phyloP scores from a whole-genome alignment of 2,113 vertebrate genomes.

The Daubentonia madagascariensis region DNA sequence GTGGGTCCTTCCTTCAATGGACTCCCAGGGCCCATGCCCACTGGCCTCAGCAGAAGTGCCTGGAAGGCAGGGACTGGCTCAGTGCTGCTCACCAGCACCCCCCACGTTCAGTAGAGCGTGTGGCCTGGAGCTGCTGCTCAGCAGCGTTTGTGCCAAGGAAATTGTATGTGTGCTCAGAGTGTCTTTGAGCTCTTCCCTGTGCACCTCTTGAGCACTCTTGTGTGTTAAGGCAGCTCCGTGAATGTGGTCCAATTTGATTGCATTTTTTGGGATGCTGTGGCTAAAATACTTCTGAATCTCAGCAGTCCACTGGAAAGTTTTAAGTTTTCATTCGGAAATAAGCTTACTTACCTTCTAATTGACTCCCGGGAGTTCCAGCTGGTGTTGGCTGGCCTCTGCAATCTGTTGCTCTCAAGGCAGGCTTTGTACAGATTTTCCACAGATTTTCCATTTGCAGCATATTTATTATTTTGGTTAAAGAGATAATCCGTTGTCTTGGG shows the following conservation, averaged over 20 bases:
- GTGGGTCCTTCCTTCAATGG: not conserved
- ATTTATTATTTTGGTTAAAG: constrained; percentile 35
- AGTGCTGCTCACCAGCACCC: not conserved
- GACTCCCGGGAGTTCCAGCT: not conserved
- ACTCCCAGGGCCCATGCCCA: not conserved
- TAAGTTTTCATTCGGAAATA: not conserved
- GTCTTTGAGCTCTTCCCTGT: no score
- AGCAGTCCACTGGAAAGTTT: not conserved
- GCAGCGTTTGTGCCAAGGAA: not conserved
- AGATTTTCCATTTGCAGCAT: not conserved
- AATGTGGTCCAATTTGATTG: not conserved
- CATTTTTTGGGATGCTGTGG: not conserved
- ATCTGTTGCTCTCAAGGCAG: accelerated
- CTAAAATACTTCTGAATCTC: no score
- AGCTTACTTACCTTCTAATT: not conserved
- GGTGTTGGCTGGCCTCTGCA: accelerated
- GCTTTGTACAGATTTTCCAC: not conserved
- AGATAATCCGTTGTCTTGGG: not conserved
- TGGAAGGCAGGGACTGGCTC: not conserved
- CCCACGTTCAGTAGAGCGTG: not conserved
- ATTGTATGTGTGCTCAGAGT: not conserved
- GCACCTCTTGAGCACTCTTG: not conserved
- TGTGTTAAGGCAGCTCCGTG: not conserved
- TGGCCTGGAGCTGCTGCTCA: not conserved
- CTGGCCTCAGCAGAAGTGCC: not conserved